Evolutionary conservation across 2,797 vertebrate species (phyloP).

Genomic region (Cossypha dichroa): DNA sequence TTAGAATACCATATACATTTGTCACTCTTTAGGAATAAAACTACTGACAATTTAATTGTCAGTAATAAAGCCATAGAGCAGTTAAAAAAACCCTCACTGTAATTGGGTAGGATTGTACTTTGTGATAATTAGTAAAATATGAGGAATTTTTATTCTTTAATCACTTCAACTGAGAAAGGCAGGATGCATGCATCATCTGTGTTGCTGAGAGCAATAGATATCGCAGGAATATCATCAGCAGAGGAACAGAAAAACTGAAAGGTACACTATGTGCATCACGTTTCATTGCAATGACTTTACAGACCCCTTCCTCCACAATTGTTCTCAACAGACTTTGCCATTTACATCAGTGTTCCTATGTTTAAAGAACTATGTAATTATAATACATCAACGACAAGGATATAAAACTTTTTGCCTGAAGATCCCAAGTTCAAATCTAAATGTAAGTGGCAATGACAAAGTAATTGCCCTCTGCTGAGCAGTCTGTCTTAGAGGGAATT

Average conservation of each 20-base stretch:
- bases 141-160: background rate
- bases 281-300: background rate
- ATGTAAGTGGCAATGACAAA: background rate
- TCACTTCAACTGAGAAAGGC: background rate
- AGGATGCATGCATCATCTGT: background rate
- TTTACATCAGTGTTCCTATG: background rate
- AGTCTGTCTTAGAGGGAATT: background rate
- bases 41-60: background rate
- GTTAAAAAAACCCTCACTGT: background rate
- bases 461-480: background rate
- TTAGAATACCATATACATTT: background rate
- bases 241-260: background rate
- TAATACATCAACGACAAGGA: background rate
- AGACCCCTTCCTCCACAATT: background rate
- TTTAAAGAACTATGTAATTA: background rate
- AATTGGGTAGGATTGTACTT: background rate
- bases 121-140: background rate
- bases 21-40: background rate
- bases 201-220: background rate
- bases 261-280: background rate
- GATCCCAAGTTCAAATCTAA: background rate
- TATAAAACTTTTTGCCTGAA: background rate
- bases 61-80: background rate
- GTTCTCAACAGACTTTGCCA: background rate
- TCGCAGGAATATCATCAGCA: background rate